phyloP scores from a whole-genome alignment of 2,888 invertebrate genomes.

The Melanostoma mellinum region DNA sequence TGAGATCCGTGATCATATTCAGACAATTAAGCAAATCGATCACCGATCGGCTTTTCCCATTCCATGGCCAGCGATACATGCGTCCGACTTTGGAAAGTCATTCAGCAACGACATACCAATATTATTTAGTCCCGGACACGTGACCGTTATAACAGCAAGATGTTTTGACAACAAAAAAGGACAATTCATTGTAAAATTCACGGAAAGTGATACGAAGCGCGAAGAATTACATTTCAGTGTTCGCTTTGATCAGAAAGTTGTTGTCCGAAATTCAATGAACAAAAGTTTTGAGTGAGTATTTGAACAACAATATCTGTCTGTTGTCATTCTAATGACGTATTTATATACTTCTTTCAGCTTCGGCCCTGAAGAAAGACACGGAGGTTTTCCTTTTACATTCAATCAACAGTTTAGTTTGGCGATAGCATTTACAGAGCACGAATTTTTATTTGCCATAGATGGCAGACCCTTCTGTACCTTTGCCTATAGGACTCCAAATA shows the following conservation, averaged over 20 bases:
- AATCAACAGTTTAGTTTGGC: conserved; percentile 81
- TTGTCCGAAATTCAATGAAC: conserved; percentile 80
- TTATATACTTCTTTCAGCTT: conserved; percentile 75
- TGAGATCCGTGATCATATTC: conserved; percentile 80
- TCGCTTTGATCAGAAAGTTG: conserved; percentile 79
- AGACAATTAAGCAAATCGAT: conserved; percentile 81
- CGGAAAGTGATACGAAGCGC: conserved; percentile 80
- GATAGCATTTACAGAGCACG: conserved; percentile 80
- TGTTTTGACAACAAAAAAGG: conserved; percentile 81
- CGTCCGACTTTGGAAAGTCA: conserved; percentile 79
- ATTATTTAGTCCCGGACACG: conserved; percentile 80
- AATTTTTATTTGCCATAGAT: conserved; percentile 81
- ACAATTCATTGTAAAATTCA: conserved; percentile 80
- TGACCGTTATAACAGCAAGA: conserved; percentile 80
- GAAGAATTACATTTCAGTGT: conserved; percentile 81
- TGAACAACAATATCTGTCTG: not conserved
- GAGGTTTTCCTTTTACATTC: conserved; percentile 81
- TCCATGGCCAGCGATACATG: conserved; percentile 81
- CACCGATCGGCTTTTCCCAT: conserved; percentile 80
- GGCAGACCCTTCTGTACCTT: conserved; percentile 79
- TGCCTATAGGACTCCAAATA: conserved; percentile 78
- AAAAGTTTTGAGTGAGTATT: conserved; percentile 79
- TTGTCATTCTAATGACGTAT: not conserved
- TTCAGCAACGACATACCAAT: conserved; percentile 81
- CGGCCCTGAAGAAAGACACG: conserved; percentile 80